Base-by-base conservation (phyloP, 2,113 vertebrate species). In the Bagarius yarrelli region DNA sequence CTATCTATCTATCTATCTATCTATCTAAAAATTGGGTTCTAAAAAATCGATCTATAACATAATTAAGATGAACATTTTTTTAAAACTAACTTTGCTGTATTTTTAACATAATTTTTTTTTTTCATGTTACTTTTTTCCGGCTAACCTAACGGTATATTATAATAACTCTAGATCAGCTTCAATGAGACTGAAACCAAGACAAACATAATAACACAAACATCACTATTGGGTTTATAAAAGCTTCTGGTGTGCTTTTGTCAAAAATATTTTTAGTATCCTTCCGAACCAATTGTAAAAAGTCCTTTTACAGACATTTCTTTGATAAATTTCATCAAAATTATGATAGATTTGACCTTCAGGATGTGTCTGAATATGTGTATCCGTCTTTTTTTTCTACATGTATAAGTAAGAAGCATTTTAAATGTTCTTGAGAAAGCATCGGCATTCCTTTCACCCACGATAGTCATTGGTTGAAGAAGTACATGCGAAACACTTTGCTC, bases 271-370 rank as follows among this genome's bases (percentile, higher is more conserved):
- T 16, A 40, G 61, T 27, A 61, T 73, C 36, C 76, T 60, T 32
- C 57, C 27, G 40, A 52, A 40, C 56, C 18, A 50, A 64, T 27
- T 67, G 23, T 57, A 23, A 56, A 69, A 67, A 59, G 55, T 63
- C 47, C 76, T 53, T 82, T 52, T n/a, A 16, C 57, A 25, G 27
- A 79, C 25, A 79, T 74, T 73, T 53, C 32, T 82, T 78, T 81
- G 53, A 71, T 74, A 64, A 32, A 71, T 76, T 66, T 4, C 59
- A 81, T 57, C 34, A 56, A 59, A 57, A 80, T 63, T 32, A 78
- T 67, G 75, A 83, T 61, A 52, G 67, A 67, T 85, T 72, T 83
- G 69, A 78, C 72, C 81, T 82, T 75, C 50, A 76, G 50, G 21
- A 80, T 55, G 21, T 40, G 50, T 40, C 34, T 66, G n/a, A 81